Evolutionary conservation across 2,888 invertebrate genomes (phyloP), one percentile per base, ranked within the genome.

Genomic region (Spatulosminthurus flaviceps): DNA sequence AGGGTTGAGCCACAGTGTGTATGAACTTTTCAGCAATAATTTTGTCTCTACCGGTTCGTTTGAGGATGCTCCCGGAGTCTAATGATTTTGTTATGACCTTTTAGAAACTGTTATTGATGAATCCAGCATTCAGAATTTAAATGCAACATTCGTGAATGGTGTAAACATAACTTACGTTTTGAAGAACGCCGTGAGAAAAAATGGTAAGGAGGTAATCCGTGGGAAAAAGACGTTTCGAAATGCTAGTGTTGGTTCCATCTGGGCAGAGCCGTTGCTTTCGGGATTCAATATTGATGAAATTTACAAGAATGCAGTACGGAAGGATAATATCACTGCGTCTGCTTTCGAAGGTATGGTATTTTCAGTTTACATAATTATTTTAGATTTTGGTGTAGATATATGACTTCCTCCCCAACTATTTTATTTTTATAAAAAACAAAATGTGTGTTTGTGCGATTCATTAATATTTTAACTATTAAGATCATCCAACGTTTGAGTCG

Each of bases 291-390:
- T 83, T 7, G 29, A 78, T 1, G 22, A 51, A 9, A 29, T 84
- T 1, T 81, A 80, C 22, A 42, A 60, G 1, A 71, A 82, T 0
- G 77, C 82, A 5, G 78, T 82, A 41, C 73, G 34, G 29, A 16
- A 34, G 9, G 61, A 29, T 41, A 74, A 74, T 64, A 29, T 74
- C 21, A 64, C 29, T n/a, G 26, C 61, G 4, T 5, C 19, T 13
- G 28, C 74, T 64, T 74, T 74, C 29, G 19, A 28, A 64, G 74
- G 74, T 64, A 13, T 0, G 28, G n/a, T n/a, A 4, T 9, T 21
- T 21, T n/a, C n/a, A 69, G 7, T 67, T 67, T n/a, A 24, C 5
- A 24, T 67, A 24, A 16, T 67, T 67, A 67, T 24, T 21, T 4
- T 67, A 22, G 24, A 67, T 11, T 24, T 9, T n/a, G 2, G 11